These are phyloP conservation scores for Notolabrus celidotus DNA, from an alignment of 2,797 vertebrate species.

Conservation along the genomic window DNA sequence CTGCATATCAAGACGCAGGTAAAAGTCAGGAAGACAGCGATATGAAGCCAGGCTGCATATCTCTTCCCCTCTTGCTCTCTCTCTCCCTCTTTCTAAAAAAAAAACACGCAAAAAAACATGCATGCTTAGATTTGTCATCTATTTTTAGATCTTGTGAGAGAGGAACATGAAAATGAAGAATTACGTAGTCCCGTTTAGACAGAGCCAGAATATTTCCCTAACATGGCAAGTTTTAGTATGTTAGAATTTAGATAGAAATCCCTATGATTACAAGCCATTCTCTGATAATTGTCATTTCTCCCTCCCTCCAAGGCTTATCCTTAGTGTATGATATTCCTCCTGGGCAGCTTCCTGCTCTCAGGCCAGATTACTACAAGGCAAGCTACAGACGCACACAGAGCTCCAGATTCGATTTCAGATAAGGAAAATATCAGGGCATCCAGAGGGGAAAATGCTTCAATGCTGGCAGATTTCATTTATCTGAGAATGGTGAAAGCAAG, in stretches of 20 bases:
- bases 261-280: constrained; percentile 62
- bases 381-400: constrained; percentile 66
- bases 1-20: constrained; percentile 80
- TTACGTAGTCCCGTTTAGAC: constrained; percentile 25
- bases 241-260: too few relatives aligned
- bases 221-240: constrained; percentile 48
- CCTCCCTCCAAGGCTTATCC: constrained; percentile 50
- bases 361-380: constrained; percentile 76
- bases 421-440: constrained; percentile 78
- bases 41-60: constrained; percentile 72
- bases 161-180: constrained; percentile 51
- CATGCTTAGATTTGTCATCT: constrained; percentile 56
- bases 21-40: constrained; percentile 78
- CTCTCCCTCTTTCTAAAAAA: constrained; percentile 41
- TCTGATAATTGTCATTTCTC: constrained; percentile 67
- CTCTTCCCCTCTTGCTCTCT: constrained; percentile 34
- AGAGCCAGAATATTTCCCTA: constrained; percentile 20
- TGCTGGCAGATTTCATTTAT: constrained; percentile 79
- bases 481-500: constrained; percentile 71
- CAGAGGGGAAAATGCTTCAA: constrained; percentile 75
- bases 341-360: constrained; percentile 72
- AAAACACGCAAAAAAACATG: constrained; percentile 22
- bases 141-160: constrained; percentile 65
- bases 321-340: constrained; percentile 75
- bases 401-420: constrained; percentile 84